phyloP scores from a whole-genome alignment of 2,888 invertebrate species.

The Dyspetes luteomarginatus region DNA sequence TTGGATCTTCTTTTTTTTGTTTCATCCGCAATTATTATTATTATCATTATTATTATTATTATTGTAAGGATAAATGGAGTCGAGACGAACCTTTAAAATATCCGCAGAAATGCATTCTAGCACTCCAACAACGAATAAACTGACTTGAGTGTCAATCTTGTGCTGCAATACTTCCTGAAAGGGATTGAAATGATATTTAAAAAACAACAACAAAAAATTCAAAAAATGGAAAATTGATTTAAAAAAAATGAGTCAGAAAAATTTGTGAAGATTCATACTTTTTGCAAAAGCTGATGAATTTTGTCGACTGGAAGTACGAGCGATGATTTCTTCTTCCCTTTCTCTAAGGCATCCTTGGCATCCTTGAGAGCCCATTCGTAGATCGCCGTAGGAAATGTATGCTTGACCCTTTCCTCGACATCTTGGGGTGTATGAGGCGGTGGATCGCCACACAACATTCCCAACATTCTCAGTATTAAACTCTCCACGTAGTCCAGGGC shows the following conservation, averaged over 20 bases:
- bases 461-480: conserved; percentile 93
- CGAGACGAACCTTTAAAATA: conserved; percentile 90
- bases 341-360: conserved; percentile 92
- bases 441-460: conserved; percentile 94
- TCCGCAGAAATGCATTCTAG: conserved; percentile 98
- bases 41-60: neutral
- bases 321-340: conserved; percentile 90
- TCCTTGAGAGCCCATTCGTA: conserved; percentile 97
- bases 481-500: conserved; percentile 97
- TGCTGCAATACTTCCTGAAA: conserved; percentile 92
- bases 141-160: conserved; percentile 94
- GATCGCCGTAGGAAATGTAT: conserved; percentile 97
- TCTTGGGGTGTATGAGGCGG: conserved; percentile 92
- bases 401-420: conserved; percentile 96
- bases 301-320: conserved; percentile 93
- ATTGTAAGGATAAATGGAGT: neutral
- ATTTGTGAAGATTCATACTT: conserved; percentile 83
- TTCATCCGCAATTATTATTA: neutral
- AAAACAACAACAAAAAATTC: conserved; percentile 16
- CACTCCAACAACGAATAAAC: conserved; percentile 95
- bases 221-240: neutral
- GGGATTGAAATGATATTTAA: conserved; percentile 63
- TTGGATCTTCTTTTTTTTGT: neutral
- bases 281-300: conserved; percentile 94
- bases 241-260: neutral